Evolutionary conservation across 2,888 invertebrate species (phyloP), one percentile per base, ranked within the genome.

Genomic region (Deroplatys truncata): DNA sequence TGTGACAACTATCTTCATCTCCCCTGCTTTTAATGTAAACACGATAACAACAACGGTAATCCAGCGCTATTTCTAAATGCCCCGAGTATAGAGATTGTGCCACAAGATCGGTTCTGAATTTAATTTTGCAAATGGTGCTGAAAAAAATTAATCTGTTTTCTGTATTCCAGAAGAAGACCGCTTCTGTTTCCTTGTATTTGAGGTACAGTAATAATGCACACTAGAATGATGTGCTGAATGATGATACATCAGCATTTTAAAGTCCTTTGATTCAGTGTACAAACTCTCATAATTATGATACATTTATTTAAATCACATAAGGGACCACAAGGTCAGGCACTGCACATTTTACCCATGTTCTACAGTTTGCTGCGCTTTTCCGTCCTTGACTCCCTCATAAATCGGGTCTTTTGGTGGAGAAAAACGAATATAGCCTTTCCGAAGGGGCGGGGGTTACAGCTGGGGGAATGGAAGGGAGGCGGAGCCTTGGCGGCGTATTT

Each of bases 401-500:
- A 86, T 86, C 86, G 43, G 86, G 86, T 29, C 43, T n/a, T 56
- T 86, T 86, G 56, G 56, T 86, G 86, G 86, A 86, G 56, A 56
- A 56, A 86, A 56, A 86, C 28, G 86, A 85, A 72, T 72, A 72
- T 72, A 72, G 56, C 56, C 56, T 72, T 20, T n/a, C 87, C 43
- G 43, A 56, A 31, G 49, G 28, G 86, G n/a, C 86, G 29, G 35
- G 82, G 49, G 88, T 28, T 43, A 28, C 56, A 28, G 88, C 72
- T 28, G 82, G 43, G 83, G 28, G 56, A 82, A 28, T 86, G 84
- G 84, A 84, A 35, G 84, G 88, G 28, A 43, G 31, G 87, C 84
- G 88, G 88, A 86, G 88, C 72, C 25, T 43, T 84, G 86, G 84
- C 82, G 90, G 90, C 91, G 91, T 92, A 92, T 91, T 92, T 92